Percentiles rank a stretch among this genome's conserved stretches.
phyloP scores from a whole-genome alignment of 2,113 vertebrate genomes.

The Ardeotis arabs region DNA sequence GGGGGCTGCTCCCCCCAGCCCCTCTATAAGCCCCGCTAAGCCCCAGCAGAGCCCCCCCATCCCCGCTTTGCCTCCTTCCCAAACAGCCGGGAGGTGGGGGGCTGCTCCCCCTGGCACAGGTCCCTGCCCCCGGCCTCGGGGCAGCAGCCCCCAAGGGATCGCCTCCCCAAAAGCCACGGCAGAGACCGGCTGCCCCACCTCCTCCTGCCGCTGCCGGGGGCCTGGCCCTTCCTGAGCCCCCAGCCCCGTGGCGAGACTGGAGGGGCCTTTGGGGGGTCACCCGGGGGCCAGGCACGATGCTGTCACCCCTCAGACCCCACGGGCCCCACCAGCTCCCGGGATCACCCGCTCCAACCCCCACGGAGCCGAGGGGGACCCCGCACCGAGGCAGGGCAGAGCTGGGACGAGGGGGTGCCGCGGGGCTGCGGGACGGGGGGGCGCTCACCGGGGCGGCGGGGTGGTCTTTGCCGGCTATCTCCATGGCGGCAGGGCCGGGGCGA shows the following conservation, averaged over 20 bases:
- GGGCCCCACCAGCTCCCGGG: background rate
- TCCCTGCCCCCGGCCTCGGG: no score
- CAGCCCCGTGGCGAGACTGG: background rate
- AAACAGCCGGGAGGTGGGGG: background rate
- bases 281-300: fast-evolving
- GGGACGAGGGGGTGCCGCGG: background rate
- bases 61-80: background rate
- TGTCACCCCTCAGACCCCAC: background rate
- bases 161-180: background rate
- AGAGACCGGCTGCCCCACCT: background rate
- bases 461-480: slow-evolving; percentile 84
- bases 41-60: background rate
- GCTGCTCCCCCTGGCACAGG: background rate
- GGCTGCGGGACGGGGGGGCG: slow-evolving; percentile 58
- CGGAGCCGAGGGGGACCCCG: background rate
- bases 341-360: background rate
- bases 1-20: background rate
- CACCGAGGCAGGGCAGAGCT: background rate
- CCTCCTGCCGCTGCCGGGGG: background rate
- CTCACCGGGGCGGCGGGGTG: slow-evolving; percentile 86
- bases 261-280: background rate
- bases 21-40: background rate
- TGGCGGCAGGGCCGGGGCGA: slow-evolving; percentile 75
- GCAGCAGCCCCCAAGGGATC: background rate
- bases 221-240: background rate